Evolutionary conservation across 2,888 invertebrate species (phyloP).

Genomic region (Molorchus minor): DNA sequence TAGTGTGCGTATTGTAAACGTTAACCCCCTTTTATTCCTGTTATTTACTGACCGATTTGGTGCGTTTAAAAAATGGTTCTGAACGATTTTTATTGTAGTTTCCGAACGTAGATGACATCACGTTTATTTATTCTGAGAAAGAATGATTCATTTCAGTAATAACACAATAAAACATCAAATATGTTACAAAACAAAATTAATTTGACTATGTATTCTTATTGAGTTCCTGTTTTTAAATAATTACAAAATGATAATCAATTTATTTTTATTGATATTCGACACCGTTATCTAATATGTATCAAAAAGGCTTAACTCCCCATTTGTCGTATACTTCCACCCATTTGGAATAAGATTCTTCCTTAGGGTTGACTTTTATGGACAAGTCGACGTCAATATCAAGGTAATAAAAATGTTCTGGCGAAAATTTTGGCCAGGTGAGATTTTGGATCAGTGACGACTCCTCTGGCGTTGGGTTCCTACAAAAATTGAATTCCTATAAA

Average conservation of each 20-base stretch:
- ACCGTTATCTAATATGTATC: conserved; percentile 8
- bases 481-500: conserved; percentile 20
- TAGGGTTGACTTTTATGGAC: conserved; percentile 22
- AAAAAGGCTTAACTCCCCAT: conserved; percentile 28
- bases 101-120: no score
- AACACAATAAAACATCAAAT: no score
- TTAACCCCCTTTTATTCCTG: no score
- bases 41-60: no score
- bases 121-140: no score
- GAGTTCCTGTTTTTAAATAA: not conserved
- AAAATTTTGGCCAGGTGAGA: conserved; percentile 25
- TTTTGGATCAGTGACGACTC: conserved; percentile 25
- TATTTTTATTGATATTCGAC: no score
- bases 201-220: not conserved
- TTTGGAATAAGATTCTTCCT: conserved; percentile 20
- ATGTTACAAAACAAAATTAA: no score
- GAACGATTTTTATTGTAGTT: no score
- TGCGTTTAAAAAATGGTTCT: no score
- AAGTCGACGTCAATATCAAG: conserved; percentile 27
- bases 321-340: conserved; percentile 33
- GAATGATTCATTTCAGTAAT: no score
- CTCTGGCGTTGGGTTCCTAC: conserved; percentile 32
- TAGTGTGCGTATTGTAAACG: no score
- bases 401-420: conserved; percentile 13
- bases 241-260: no score